A percentile compares a stretch with the other conserved stretches of the same genome.
phyloP scores from a whole-genome alignment of 2,113 vertebrate genomes.

The Diadophis punctatus region DNA sequence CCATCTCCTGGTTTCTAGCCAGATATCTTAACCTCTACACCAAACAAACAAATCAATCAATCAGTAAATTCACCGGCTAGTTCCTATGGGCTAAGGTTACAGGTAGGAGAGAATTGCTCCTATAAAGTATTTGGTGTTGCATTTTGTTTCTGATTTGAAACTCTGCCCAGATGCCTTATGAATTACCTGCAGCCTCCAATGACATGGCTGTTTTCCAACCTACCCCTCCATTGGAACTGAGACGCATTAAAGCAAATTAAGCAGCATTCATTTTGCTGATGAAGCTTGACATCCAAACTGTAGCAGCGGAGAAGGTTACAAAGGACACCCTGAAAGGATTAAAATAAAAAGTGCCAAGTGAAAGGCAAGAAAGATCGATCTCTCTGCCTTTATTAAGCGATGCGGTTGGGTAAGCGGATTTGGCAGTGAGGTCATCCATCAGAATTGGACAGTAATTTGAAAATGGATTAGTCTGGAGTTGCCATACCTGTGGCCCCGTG shows the following conservation, averaged over 20 bases:
- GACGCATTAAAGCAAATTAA: slow-evolving; percentile 22
- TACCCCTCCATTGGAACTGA: slow-evolving; percentile 24
- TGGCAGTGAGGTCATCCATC: slow-evolving; percentile 67
- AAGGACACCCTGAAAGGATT: slow-evolving; percentile 31
- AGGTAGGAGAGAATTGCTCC: neutral
- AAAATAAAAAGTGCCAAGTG: slow-evolving; percentile 33
- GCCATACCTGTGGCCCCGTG: slow-evolving; percentile 64
- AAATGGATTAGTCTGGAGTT: slow-evolving; percentile 70
- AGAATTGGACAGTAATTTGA: slow-evolving; percentile 74
- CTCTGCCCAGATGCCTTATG: neutral
- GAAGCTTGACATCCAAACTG: slow-evolving; percentile 36
- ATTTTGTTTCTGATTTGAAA: neutral
- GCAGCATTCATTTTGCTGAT: slow-evolving; percentile 32
- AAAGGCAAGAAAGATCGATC: slow-evolving; percentile 51
- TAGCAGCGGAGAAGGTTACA: slow-evolving; percentile 34
- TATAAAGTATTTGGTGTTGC: neutral
- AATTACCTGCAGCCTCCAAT: neutral
- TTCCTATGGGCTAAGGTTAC: neutral
- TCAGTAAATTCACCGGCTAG: neutral
- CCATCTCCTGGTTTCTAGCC: neutral
- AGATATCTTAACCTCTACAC: neutral
- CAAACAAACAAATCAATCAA: neutral
- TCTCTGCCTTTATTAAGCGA: slow-evolving; percentile 49
- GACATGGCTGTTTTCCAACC: neutral
- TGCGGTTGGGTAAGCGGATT: slow-evolving; percentile 65